Percentiles rank a stretch among this genome's conserved stretches.
Evolutionary conservation across 2,113 vertebrate species (phyloP).

Genomic region (Pseudopipra pipra): DNA sequence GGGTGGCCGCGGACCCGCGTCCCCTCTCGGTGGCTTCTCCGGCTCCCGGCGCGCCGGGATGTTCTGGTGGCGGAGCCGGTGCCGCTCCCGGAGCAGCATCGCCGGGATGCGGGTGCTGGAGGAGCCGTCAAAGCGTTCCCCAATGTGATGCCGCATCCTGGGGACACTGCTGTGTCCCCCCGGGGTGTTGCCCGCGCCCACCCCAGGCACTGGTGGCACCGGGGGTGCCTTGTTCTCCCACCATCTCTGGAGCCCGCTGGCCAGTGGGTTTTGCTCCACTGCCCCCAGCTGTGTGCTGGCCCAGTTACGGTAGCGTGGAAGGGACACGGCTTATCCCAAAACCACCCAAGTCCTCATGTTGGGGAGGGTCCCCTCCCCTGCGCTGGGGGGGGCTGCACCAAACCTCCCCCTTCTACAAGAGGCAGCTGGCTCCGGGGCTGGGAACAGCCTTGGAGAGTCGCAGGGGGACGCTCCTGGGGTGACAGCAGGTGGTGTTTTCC

Average conservation of each 20-base stretch:
- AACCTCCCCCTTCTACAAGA: neutral
- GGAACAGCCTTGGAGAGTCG: neutral
- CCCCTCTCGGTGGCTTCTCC: neutral
- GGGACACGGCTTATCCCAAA: neutral
- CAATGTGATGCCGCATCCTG: neutral
- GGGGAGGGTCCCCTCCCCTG: neutral
- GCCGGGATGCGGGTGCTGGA: neutral
- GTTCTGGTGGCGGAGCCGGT: neutral
- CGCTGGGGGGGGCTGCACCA: neutral
- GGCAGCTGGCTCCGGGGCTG: neutral
- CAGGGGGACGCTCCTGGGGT: neutral
- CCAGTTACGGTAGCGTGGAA: neutral
- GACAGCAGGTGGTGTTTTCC: neutral
- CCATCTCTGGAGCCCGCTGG: neutral
- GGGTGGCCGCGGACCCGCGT: no score
- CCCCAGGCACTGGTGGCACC: fast-evolving
- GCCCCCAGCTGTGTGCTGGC: neutral
- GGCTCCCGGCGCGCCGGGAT: neutral
- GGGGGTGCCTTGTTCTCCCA: neutral
- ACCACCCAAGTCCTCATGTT: fast-evolving
- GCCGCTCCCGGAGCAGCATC: neutral
- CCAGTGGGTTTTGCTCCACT: fast-evolving
- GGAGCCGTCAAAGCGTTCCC: neutral
- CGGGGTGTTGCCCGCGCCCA: neutral
- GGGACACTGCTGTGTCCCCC: neutral